Percentiles rank a stretch among this genome's conserved stretches.
These are phyloP conservation scores for Eulithis testata DNA, from an alignment of 2,888 invertebrate genomes.

Conservation along the genomic window DNA sequence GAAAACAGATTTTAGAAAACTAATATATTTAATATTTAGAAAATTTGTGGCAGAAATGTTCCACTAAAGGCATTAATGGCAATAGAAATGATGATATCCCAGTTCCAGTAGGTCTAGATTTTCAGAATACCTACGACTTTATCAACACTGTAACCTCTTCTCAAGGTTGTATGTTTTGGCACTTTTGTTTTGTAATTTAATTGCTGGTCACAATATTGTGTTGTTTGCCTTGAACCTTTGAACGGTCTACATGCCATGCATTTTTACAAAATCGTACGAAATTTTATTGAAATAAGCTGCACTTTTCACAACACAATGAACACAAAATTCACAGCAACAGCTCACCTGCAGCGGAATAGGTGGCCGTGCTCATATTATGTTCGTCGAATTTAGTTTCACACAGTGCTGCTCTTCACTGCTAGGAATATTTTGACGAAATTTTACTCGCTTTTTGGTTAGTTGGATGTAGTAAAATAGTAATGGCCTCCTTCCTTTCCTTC, in stretches of 20 bases:
- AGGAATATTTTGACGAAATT: too few relatives aligned
- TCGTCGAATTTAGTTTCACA: slow-evolving; percentile 36
- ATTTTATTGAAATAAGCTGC: slow-evolving; percentile 18
- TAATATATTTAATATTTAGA: neutral
- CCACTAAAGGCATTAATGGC: too few relatives aligned
- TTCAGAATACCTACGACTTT: neutral
- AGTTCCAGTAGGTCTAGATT: too few relatives aligned
- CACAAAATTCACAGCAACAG: slow-evolving; percentile 15
- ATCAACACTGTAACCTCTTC: slow-evolving; percentile 1
- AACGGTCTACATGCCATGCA: neutral
- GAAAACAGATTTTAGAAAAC: neutral
- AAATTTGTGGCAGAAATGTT: neutral
- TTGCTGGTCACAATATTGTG: too few relatives aligned
- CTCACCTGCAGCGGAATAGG: slow-evolving; percentile 50
- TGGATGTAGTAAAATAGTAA: too few relatives aligned
- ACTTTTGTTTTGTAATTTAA: neutral
- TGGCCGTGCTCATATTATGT: slow-evolving; percentile 52
- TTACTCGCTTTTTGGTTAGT: too few relatives aligned
- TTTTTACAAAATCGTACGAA: too few relatives aligned
- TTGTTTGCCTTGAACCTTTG: neutral
- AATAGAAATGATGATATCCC: too few relatives aligned
- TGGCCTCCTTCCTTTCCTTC: too few relatives aligned
- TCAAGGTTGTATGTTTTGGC: neutral
- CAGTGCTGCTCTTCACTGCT: too few relatives aligned
- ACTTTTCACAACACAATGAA: slow-evolving; percentile 35